phyloP scores from a whole-genome alignment of 2,797 vertebrate species.

The Lutjanus argentimaculatus region DNA sequence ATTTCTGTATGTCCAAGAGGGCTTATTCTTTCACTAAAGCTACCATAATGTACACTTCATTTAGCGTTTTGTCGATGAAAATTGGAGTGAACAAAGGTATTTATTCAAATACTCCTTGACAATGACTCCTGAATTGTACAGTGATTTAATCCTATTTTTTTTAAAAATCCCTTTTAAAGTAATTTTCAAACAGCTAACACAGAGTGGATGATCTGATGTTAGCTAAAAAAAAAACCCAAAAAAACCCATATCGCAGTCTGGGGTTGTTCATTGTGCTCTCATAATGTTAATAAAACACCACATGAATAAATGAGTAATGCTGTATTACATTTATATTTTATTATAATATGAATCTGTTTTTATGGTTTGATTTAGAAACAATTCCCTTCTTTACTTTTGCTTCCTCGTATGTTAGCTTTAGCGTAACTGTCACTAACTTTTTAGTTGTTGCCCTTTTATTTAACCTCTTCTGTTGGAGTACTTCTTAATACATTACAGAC shows the following conservation, averaged over 20 bases:
- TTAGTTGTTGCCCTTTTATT: too few relatives aligned
- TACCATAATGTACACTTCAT: background rate
- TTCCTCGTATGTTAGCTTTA: background rate
- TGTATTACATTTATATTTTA: background rate
- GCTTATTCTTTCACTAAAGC: conserved; percentile 2
- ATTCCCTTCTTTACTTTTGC: background rate
- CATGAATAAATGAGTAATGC: background rate
- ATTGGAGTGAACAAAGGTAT: background rate
- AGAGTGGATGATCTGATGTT: background rate
- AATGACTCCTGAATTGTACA: background rate
- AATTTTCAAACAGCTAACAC: background rate
- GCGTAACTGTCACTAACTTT: background rate
- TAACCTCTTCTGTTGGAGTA: too few relatives aligned
- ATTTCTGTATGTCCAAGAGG: background rate
- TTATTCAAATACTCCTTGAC: background rate
- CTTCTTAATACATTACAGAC: too few relatives aligned
- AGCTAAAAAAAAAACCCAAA: too few relatives aligned
- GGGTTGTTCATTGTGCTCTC: too few relatives aligned
- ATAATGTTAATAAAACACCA: background rate
- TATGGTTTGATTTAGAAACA: background rate
- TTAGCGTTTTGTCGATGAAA: background rate
- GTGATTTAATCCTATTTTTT: background rate
- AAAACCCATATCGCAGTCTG: too few relatives aligned
- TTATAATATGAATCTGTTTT: background rate
- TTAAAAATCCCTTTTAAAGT: background rate